Conservation (phyloP, 2,797 vertebrate genomes). For the Garrulus glandarius region DNA sequence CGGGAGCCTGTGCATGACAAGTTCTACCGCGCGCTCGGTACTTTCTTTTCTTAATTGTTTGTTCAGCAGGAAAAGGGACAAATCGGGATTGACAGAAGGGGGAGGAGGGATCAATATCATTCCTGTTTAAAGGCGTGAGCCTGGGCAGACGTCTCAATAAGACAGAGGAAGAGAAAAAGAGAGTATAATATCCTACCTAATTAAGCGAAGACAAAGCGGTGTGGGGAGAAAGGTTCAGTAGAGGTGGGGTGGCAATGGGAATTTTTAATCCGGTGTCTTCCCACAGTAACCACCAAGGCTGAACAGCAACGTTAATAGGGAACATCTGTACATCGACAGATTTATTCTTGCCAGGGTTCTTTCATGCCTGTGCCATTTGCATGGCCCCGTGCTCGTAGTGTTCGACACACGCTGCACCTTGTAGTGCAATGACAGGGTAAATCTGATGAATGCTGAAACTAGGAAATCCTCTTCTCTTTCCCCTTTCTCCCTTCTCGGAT, state of each 20-base stretch:
- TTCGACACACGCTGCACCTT: conserved; percentile 23
- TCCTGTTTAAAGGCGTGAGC: conserved; percentile 26
- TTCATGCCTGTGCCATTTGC: conserved; percentile 32
- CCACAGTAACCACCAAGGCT: conserved; percentile 31
- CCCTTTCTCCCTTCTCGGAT: not conserved
- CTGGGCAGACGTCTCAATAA: conserved; percentile 27
- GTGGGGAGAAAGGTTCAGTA: conserved; percentile 32
- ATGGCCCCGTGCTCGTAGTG: conserved; percentile 12
- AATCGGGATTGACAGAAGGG: conserved; percentile 40
- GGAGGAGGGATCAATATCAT: conserved; percentile 50
- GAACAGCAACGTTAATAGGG: conserved; percentile 56
- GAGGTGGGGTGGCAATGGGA: conserved; percentile 21
- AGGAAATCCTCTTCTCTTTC: not conserved
- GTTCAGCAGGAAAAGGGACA: conserved; percentile 42
- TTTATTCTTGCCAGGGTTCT: conserved; percentile 54
- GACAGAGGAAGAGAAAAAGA: conserved; percentile 4
- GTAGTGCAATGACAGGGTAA: conserved; percentile 25
- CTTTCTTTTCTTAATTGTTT: conserved; percentile 56
- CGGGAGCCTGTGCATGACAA: not conserved
- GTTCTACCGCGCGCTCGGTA: not conserved
- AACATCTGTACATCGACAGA: conserved; percentile 60
- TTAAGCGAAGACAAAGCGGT: conserved; percentile 58
- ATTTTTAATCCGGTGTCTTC: conserved; percentile 35
- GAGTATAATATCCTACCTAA: conserved; percentile 33
- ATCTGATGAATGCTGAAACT: not conserved